Evolutionary conservation across 2,113 vertebrate species (phyloP).

Genomic region (Odontesthes bonariensis): DNA sequence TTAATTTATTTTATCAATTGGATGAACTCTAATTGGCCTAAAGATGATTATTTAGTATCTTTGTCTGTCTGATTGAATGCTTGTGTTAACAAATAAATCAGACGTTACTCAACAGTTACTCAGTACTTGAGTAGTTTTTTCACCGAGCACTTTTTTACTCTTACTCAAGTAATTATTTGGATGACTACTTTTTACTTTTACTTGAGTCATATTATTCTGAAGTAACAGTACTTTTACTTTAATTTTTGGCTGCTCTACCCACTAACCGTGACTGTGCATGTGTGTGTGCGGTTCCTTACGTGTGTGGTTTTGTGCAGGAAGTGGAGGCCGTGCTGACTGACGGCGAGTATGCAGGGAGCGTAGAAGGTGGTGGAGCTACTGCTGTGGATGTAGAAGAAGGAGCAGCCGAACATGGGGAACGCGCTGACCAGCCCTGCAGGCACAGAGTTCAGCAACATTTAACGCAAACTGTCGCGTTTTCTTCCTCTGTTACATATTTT

Average conservation of each 20-base stretch:
- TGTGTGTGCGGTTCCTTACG: constrained; percentile 52
- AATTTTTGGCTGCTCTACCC: neutral
- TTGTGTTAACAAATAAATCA: too few relatives aligned
- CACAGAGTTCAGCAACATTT: neutral
- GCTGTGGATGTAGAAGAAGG: constrained; percentile 76
- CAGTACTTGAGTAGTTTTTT: too few relatives aligned
- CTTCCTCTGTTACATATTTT: neutral
- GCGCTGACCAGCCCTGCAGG: constrained; percentile 73
- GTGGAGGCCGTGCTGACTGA: constrained; percentile 76
- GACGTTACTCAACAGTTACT: too few relatives aligned
- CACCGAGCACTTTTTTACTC: too few relatives aligned
- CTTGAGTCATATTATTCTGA: too few relatives aligned
- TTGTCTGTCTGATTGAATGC: too few relatives aligned
- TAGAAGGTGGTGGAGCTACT: constrained; percentile 80
- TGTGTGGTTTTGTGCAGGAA: constrained; percentile 80
- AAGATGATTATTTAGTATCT: too few relatives aligned
- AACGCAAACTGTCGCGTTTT: neutral
- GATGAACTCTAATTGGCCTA: too few relatives aligned
- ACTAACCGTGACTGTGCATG: neutral
- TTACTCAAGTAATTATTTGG: too few relatives aligned
- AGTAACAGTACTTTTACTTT: too few relatives aligned
- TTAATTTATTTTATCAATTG: too few relatives aligned
- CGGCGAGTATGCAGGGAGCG: constrained; percentile 75
- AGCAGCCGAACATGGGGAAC: constrained; percentile 79
- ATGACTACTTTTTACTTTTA: too few relatives aligned